Base-by-base conservation (phyloP, 2,888 invertebrate genomes). In the Pachymerium ferrugineum region DNA sequence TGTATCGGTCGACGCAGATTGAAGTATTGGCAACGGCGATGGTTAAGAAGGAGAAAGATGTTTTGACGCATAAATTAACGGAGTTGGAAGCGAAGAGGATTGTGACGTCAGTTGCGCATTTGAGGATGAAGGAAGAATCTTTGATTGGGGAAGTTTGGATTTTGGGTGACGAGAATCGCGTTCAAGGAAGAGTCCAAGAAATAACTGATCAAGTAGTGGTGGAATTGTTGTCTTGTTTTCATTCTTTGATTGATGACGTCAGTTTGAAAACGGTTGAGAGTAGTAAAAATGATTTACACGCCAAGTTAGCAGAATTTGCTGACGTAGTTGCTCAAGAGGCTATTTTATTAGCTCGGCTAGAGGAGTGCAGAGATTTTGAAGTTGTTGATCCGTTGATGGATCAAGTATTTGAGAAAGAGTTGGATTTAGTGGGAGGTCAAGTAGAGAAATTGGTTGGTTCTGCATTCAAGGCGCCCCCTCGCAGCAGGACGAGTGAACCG, bases 221-320 rank as follows among this genome's bases (percentile, higher is more conserved):
- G 3, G 47, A 47, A 47, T n/a, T 47, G 8, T 22, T 19, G 8
- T 2, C 1, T n/a, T 22, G 47, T 16, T 47, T 47, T 22, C 47
- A 47, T 3, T 8, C 22, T 47, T 47, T 47, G 47, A 4, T 19
- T 19, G 22, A 6, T 3, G 8, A 1, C 2, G 47, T 19, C n/a
- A 22, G 4, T 6, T 3, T n/a, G 2, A 47, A 47, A 47, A 22
- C 16, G 6, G 14, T n/a, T 8, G 47, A 16, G 1, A 8, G 4
- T 47, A 3, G 19, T 1, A 47, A 16, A 47, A 47, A 22, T 8
- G 8, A 47, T 22, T 16, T 47, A 22, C 19, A 47, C n/a, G n/a
- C 47, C 10, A 47, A 47, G 5, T 33, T 70, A 16, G 70, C 70
- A 1, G 31, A 70, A 30, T 70, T 70, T 70, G 33, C 31, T 28